Percentiles rank a stretch among this genome's conserved stretches.
phyloP scores from a whole-genome alignment of 2,888 invertebrate genomes.

The Aricia artaxerxes region DNA sequence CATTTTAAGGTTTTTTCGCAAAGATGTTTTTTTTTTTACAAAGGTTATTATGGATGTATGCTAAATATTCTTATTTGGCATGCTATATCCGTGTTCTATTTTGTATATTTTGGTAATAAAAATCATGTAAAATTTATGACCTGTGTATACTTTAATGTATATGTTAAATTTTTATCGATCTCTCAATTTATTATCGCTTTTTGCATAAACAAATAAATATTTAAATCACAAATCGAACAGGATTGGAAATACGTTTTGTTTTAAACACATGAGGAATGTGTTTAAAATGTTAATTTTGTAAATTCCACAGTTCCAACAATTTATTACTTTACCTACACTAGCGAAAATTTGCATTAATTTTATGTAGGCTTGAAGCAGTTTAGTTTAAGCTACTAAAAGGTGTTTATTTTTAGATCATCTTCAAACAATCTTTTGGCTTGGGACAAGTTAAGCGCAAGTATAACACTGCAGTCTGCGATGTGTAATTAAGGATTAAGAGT shows the following conservation, averaged over 20 bases:
- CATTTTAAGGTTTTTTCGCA: too few species aligned
- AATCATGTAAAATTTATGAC: background rate
- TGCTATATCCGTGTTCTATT: background rate
- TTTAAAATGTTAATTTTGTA: conserved; percentile 9
- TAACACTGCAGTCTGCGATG: background rate
- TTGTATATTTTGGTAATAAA: background rate
- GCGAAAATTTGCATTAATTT: background rate
- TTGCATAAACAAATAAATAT: conserved; percentile 12
- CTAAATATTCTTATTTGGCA: too few species aligned
- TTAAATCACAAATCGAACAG: background rate
- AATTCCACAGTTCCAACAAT: background rate
- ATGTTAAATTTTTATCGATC: background rate
- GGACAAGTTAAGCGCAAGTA: background rate
- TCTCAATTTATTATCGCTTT: background rate
- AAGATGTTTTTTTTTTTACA: too few species aligned
- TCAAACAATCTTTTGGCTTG: background rate
- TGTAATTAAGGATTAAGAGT: background rate
- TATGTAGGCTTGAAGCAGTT: background rate
- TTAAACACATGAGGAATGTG: background rate
- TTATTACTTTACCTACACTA: background rate
- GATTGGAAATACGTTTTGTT: background rate
- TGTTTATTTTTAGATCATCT: background rate
- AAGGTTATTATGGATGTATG: too few species aligned
- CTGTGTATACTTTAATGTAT: background rate
- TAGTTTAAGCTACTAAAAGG: background rate